Percentiles rank a stretch among this genome's conserved stretches.
Conservation (phyloP, 2,113 vertebrate genomes). For the Caranx melampygus region DNA sequence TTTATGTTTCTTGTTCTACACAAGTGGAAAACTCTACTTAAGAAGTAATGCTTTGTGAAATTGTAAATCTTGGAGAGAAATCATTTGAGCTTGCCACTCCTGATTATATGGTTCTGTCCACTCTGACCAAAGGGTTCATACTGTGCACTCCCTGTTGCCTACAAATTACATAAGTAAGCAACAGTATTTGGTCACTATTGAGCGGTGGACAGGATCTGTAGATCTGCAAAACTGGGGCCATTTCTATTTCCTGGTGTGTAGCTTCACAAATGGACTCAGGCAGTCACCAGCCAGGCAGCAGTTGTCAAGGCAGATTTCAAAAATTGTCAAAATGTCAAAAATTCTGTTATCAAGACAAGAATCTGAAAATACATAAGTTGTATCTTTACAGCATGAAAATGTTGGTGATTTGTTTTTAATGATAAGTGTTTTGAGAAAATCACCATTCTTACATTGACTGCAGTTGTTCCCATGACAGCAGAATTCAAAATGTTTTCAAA, state of each 20-base stretch:
- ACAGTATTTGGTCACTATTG: background rate
- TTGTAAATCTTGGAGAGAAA: background rate
- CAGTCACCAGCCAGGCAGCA: no score
- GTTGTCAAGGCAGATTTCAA: no score
- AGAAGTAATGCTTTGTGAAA: background rate
- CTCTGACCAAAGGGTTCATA: background rate
- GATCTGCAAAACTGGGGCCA: background rate
- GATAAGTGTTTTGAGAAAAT: no score
- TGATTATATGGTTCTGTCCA: background rate
- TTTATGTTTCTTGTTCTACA: background rate
- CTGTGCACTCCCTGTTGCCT: conserved; percentile 15
- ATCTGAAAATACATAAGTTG: no score
- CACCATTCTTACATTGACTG: no score
- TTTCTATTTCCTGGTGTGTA: background rate
- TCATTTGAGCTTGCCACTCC: background rate
- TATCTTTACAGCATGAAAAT: no score
- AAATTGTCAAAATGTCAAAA: no score
- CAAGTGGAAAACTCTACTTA: background rate
- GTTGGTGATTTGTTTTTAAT: no score
- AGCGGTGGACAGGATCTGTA: background rate
- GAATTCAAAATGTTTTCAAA: no score
- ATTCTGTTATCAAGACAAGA: no score
- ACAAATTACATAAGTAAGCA: background rate
- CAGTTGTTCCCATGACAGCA: no score
- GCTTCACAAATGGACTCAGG: no score